Evolutionary conservation across 2,888 invertebrate species (phyloP).

Genomic region (Andrena minutula): DNA sequence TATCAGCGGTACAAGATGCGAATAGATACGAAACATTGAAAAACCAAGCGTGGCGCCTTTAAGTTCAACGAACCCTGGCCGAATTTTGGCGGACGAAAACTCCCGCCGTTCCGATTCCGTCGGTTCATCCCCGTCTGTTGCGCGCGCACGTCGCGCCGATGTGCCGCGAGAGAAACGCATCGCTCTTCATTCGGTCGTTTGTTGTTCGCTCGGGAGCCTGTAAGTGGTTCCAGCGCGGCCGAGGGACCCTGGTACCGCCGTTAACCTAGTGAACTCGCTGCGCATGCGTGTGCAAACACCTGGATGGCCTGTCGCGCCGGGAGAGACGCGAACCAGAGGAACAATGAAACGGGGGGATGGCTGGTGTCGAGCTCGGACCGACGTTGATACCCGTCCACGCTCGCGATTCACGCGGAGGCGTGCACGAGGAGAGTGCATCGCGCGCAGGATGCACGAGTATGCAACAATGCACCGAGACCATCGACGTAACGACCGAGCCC

Average conservation of each 20-base stretch:
- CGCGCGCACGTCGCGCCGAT: slow-evolving; percentile 15
- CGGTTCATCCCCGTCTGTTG: not conserved
- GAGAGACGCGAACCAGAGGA: slow-evolving; percentile 9
- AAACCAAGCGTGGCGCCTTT: not conserved
- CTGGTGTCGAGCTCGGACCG: slow-evolving; percentile 27
- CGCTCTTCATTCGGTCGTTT: not conserved
- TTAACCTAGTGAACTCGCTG: slow-evolving; percentile 67
- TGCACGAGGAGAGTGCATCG: slow-evolving; percentile 16
- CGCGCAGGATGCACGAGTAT: slow-evolving; percentile 18
- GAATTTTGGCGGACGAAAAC: not conserved
- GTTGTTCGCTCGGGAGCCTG: slow-evolving; percentile 13
- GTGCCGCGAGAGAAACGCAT: slow-evolving; percentile 28
- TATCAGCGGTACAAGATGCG: not conserved
- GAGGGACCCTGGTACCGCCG: slow-evolving; percentile 42
- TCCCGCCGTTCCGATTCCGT: slow-evolving; percentile 9
- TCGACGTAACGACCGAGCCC: slow-evolving; percentile 60
- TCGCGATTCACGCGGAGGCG: slow-evolving; percentile 48
- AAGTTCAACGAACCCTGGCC: not conserved
- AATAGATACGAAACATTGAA: not conserved
- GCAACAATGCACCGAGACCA: slow-evolving; percentile 45
- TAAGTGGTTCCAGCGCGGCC: slow-evolving; percentile 32
- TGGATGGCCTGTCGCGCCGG: not conserved
- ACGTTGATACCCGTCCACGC: slow-evolving; percentile 36
- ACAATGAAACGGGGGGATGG: slow-evolving; percentile 19
- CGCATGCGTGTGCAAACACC: slow-evolving; percentile 1